Base-by-base conservation (phyloP, 1,140 invertebrate species). In the Oreohelix idahoensis region DNA sequence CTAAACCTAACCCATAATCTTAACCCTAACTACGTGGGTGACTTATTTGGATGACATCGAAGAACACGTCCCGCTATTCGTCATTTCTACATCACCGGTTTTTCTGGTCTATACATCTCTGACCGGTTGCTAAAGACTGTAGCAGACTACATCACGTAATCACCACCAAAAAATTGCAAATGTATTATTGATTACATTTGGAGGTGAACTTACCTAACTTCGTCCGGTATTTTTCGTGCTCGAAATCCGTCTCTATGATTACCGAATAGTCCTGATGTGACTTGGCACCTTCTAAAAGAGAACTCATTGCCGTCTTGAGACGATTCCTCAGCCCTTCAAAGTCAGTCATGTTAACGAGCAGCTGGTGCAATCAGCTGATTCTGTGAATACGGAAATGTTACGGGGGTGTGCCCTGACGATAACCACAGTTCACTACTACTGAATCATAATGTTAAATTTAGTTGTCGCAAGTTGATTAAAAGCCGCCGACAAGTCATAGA, bases 191-290 rank as follows among this genome's bases (percentile, higher is more conserved):
- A 45, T 45, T 15, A 45, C 42, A 45, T 45, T 45, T 45, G 42
- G 15, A 45, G 42, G 5, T 8, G 2, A 38, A 38, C 77, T 80
- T 36, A 80, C 79, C 79, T 51, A 80, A 51, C 32, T 80, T 71
- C 0, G 79, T 45, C 32, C 42, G 29, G 66, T 45, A 53, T 51
- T 51, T 70, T 42, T 71, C 79, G 42, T 80, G 79, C 29, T 80
- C 66, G 66, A 82, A 82, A 42, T 82, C 80, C 13, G 80, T 73
- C 36, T 82, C 71, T 38, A 75, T 82, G 26, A 82, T 75, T 4
- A 75, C 32, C 0, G 80, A 82, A 32, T 63, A 51, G 29, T 82
- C 80, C 5, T 29, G n/a, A 26, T 29, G 15, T 8, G 42, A 32
- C 58, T 58, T 82, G 51, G n/a, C 26, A n/a, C 80, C 70, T 29